These are phyloP conservation scores for Aphis craccivora DNA, from an alignment of 1,140 invertebrate genomes.

Conservation along the genomic window DNA sequence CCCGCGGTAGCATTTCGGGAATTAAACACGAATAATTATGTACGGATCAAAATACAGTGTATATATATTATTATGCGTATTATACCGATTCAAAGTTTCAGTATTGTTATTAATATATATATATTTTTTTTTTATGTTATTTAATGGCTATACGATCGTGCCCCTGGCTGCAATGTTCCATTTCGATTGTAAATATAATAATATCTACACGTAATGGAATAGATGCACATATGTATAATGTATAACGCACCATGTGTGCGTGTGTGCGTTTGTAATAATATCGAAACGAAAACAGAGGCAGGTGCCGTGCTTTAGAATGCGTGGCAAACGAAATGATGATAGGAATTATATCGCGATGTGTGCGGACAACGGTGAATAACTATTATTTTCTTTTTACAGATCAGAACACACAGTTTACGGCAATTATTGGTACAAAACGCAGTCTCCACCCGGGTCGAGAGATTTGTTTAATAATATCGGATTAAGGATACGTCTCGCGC, in stretches of 20 bases:
- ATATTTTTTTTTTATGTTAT: not conserved
- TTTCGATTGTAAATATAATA: slow-evolving; percentile 24
- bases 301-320: slow-evolving; percentile 26
- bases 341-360: not conserved
- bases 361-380: not conserved
- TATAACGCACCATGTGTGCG: not conserved
- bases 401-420: not conserved
- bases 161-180: slow-evolving; percentile 21
- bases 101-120: slow-evolving; percentile 25
- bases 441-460: not conserved
- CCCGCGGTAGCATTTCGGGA: slow-evolving; percentile 42
- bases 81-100: not conserved
- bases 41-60: not conserved
- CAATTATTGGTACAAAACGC: not conserved
- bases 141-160: not conserved
- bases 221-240: not conserved
- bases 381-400: not conserved
- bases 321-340: slow-evolving; percentile 20
- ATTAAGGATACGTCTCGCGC: not conserved
- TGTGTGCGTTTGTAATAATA: not conserved
- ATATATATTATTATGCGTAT: not conserved
- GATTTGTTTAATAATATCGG: slow-evolving; percentile 39
- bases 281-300: slow-evolving; percentile 23
- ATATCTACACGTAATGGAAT: not conserved
- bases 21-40: slow-evolving; percentile 48